These are phyloP conservation scores for Cecropterus lyciades DNA, from an alignment of 1,140 invertebrate species.

Conservation along the genomic window DNA sequence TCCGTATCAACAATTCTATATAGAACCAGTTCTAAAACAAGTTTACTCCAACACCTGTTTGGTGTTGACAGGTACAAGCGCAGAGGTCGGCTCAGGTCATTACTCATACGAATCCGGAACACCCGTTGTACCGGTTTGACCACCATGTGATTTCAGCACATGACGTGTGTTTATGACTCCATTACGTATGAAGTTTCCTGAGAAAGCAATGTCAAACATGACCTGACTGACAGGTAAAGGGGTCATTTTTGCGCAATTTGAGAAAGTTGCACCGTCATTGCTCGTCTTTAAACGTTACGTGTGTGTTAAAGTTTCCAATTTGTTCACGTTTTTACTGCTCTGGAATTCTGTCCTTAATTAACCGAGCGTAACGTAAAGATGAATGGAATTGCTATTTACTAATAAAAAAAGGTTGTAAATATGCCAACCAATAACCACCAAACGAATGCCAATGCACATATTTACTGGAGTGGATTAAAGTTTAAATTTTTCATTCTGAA, in stretches of 20 bases:
- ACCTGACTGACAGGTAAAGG: slow-evolving; percentile 2
- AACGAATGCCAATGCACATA: too few species aligned
- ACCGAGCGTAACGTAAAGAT: background rate
- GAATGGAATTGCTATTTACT: background rate
- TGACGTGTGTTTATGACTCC: slow-evolving; percentile 37
- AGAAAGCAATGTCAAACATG: slow-evolving; percentile 38
- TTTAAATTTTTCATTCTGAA: too few species aligned
- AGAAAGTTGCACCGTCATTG: slow-evolving; percentile 51
- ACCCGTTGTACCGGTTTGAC: slow-evolving; percentile 61
- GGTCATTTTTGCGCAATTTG: slow-evolving; percentile 48
- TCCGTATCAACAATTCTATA: slow-evolving; percentile 39
- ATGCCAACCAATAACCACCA: too few species aligned
- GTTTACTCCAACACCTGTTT: slow-evolving; percentile 57
- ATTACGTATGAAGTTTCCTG: slow-evolving; percentile 42
- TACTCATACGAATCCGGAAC: slow-evolving; percentile 60
- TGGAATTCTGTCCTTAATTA: slow-evolving; percentile 8
- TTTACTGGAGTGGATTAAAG: too few species aligned
- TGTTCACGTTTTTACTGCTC: slow-evolving; percentile 29
- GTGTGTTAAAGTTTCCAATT: slow-evolving; percentile 37
- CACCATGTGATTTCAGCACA: slow-evolving; percentile 64
- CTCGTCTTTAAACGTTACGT: slow-evolving; percentile 40
- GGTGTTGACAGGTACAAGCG: slow-evolving; percentile 42
- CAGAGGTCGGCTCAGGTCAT: slow-evolving; percentile 66
- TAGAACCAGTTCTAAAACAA: slow-evolving; percentile 56
- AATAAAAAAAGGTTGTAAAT: background rate